Evolutionary conservation across 2,113 vertebrate species (phyloP).

Genomic region (mouse (Mus musculus)): DNA sequence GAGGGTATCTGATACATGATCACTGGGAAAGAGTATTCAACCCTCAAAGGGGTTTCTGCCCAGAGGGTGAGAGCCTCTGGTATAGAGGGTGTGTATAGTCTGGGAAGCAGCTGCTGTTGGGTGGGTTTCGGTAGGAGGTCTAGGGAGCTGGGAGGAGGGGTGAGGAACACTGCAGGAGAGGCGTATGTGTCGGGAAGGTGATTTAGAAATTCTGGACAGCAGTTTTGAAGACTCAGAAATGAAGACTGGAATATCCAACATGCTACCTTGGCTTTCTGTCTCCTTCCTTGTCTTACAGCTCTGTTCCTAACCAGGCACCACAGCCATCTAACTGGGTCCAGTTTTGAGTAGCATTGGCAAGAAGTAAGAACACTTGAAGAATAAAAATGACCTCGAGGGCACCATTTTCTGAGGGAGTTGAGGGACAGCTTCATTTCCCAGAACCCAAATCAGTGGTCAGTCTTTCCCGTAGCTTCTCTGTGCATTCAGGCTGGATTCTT

Average conservation of each 20-base stretch:
- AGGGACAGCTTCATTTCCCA: conserved; percentile 77
- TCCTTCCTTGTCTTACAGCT: conserved; percentile 82
- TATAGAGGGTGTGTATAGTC: neutral
- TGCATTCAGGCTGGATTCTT: conserved; percentile 54
- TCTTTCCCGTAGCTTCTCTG: conserved; percentile 80
- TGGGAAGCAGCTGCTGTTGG: neutral
- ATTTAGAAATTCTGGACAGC: neutral
- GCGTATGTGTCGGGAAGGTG: neutral
- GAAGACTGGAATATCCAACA: conserved; percentile 45
- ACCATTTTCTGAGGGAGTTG: conserved; percentile 76
- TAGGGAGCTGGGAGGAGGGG: neutral
- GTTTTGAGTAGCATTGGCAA: conserved; percentile 87
- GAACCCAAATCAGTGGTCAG: conserved; percentile 77
- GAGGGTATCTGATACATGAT: neutral
- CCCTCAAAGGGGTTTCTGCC: neutral
- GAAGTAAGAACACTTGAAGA: conserved; percentile 77
- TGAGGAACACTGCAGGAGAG: neutral
- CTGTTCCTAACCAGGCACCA: conserved; percentile 88
- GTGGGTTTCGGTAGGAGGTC: neutral
- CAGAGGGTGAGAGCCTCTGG: neutral
- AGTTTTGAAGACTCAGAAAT: conserved; percentile 24
- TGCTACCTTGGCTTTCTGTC: conserved; percentile 45
- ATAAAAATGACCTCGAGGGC: conserved; percentile 78
- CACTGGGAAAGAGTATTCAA: neutral
- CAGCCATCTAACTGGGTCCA: conserved; percentile 94